Conservation (phyloP, 2,797 vertebrate genomes). For the Oreochromis grahami region DNA sequence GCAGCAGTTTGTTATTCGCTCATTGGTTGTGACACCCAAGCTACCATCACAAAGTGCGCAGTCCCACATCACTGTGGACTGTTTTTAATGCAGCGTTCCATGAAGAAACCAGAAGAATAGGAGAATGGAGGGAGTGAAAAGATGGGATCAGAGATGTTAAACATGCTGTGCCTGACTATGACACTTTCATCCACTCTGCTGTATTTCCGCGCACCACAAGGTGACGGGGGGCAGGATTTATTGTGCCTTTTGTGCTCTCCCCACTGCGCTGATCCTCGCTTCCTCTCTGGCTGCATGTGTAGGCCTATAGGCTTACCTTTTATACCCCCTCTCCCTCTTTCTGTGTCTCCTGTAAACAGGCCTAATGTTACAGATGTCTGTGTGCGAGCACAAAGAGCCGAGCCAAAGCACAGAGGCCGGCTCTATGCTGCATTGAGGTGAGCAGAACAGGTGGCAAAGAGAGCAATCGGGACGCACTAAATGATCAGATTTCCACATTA, state of each 20-base stretch:
- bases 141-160: conserved; percentile 28
- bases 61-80: conserved; percentile 49
- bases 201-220: conserved; percentile 30
- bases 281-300: conserved; percentile 60
- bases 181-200: conserved; percentile 35
- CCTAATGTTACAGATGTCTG: conserved; percentile 69
- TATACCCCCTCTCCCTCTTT: conserved; percentile 38
- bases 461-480: conserved; percentile 29
- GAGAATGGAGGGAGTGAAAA: conserved; percentile 23
- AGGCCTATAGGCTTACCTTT: conserved; percentile 68
- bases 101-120: conserved; percentile 8
- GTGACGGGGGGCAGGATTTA: conserved; percentile 52
- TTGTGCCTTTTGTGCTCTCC: conserved; percentile 52
- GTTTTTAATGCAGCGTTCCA: conserved; percentile 61
- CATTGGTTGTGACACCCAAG: conserved; percentile 27
- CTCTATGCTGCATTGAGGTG: conserved; percentile 40
- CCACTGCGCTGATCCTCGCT: conserved; percentile 55
- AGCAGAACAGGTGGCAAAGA: conserved; percentile 55
- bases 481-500: conserved; percentile 47
- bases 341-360: conserved; percentile 63
- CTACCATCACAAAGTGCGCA: conserved; percentile 32
- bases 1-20: conserved; percentile 33
- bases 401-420: conserved; percentile 37
- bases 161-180: neutral
- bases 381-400: conserved; percentile 49